Base-by-base conservation (phyloP, 2,888 invertebrate species). In the Eurois occulta region DNA sequence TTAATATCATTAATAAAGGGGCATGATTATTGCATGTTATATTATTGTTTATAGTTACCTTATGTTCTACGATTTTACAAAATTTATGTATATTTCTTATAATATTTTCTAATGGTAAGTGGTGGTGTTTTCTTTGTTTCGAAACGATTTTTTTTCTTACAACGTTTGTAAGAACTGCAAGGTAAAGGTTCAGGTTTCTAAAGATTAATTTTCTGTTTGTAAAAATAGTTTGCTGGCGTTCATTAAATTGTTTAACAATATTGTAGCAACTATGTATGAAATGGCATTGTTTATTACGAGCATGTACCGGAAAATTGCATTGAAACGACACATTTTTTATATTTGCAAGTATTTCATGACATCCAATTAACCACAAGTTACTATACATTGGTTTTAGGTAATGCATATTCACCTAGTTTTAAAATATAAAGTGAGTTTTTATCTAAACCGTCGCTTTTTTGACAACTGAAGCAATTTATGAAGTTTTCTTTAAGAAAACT, bases 61-160 rank as follows among this genome's bases (percentile, higher is more conserved):
- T 87, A 85, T 43, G 11, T 32, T 64, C 65, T 69, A 76, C 48
- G 32, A 80, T 58, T 43, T 78, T 80, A 85, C n/a, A 84, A 72
- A 72, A 58, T 69, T 0, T 69, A 58, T n/a, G n/a, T n/a, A n/a
- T 77, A 66, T 72, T n/a, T 52, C 41, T 62, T 72, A 77, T 72
- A 72, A 64, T 66, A 80, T 64, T 24, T 62, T 65, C 7, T 41
- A 75, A 76, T 58, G 11, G n/a, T 67, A 73, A 41, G 5, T 32
- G 38, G 4, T 10, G 24, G 38, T 38, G 24, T 24, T 24, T 13
- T 35, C 2, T 68, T 32, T 38, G 24, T 60, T 68, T 60, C 0
- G 58, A 62, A 70, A 46, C 13, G 11, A 35, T 46, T 48, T 8
- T 21, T 8, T 21, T 21, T 35, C 32, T 58, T 41, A 24, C 52